Conservation (phyloP, 2,113 vertebrate species). For the Cyanoramphus novaezelandiae region DNA sequence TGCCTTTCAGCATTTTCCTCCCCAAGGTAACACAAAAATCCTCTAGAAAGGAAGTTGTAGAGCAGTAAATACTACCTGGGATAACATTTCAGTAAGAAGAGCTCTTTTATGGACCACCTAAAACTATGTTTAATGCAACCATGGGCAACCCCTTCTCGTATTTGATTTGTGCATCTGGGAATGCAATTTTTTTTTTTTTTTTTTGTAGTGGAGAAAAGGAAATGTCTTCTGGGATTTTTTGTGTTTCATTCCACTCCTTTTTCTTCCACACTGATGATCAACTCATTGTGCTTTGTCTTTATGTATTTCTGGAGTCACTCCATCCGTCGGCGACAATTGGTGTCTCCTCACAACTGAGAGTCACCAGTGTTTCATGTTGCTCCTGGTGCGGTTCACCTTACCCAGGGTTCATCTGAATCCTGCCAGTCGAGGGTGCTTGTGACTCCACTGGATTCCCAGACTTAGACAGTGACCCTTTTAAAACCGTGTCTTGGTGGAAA, state of each 20-base stretch:
- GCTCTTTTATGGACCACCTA: slow-evolving; percentile 55
- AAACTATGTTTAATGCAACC: slow-evolving; percentile 20
- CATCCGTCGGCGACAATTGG: neutral
- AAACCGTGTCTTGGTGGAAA: neutral
- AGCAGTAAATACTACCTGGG: slow-evolving; percentile 53
- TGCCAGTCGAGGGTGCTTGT: neutral
- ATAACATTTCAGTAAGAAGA: slow-evolving; percentile 58
- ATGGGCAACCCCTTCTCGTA: neutral
- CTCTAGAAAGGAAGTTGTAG: slow-evolving; percentile 49
- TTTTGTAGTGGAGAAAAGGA: neutral
- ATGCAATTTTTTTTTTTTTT: slow-evolving; percentile 22
- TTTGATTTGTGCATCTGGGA: slow-evolving; percentile 19
- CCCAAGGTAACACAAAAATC: slow-evolving; percentile 58
- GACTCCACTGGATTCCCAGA: neutral
- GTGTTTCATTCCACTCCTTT: neutral
- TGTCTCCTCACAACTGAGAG: neutral
- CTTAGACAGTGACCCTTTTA: neutral
- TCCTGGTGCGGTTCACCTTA: neutral
- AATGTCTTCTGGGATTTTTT: neutral
- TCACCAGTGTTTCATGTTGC: neutral
- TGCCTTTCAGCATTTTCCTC: slow-evolving; percentile 52
- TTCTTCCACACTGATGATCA: neutral
- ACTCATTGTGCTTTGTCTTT: neutral
- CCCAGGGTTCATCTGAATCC: neutral
- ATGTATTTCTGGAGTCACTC: neutral